Evolutionary conservation across 1,140 invertebrate species (phyloP).

Genomic region (Hyposmocoma kahamanoa): DNA sequence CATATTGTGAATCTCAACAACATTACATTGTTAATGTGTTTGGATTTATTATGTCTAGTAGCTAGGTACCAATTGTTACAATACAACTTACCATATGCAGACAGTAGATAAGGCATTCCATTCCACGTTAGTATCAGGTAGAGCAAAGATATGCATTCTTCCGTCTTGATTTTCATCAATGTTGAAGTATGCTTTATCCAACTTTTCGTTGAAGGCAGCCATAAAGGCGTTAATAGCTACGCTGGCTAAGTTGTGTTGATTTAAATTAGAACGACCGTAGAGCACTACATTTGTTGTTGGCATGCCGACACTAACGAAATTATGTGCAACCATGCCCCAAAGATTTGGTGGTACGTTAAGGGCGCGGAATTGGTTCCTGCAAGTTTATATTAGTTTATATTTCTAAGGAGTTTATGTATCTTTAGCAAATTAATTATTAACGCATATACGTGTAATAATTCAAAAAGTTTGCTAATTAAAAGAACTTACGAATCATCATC

Average conservation of each 20-base stretch:
- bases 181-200: conserved; percentile 29
- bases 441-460: too few species aligned
- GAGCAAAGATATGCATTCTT: conserved; percentile 37
- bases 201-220: conserved; percentile 40
- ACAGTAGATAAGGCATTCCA: conserved; percentile 50
- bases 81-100: conserved; percentile 52
- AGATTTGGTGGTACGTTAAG: conserved; percentile 31
- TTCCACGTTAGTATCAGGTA: conserved; percentile 43
- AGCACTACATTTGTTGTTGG: conserved; percentile 33
- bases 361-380: conserved; percentile 37
- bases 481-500: conserved; percentile 41
- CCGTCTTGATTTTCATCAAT: conserved; percentile 40
- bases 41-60: too few species aligned
- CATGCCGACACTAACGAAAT: conserved; percentile 32
- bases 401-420: too few species aligned
- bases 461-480: too few species aligned
- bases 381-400: too few species aligned
- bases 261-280: conserved; percentile 28
- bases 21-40: too few species aligned
- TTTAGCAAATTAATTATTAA: too few species aligned
- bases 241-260: conserved; percentile 34
- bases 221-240: conserved; percentile 42
- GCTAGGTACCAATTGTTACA: too few species aligned
- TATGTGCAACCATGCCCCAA: conserved; percentile 60
- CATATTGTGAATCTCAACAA: too few species aligned